Conservation (phyloP, 2,797 vertebrate species). For the Chaunax sp. region DNA sequence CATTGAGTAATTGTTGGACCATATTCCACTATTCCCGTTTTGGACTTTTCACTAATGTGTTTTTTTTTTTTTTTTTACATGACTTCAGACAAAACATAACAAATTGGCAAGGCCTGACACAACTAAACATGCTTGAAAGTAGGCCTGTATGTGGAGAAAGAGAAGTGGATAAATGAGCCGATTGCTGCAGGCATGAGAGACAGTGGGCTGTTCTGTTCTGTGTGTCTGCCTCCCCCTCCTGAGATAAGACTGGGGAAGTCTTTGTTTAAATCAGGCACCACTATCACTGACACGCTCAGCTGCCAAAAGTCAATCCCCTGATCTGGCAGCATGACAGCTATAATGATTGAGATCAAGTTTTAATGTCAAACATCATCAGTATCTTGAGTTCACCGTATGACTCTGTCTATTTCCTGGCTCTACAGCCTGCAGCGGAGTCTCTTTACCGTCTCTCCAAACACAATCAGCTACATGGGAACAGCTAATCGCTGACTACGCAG, state of each 20-base stretch:
- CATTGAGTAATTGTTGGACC: slow-evolving; percentile 55
- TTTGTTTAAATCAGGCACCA: slow-evolving; percentile 36
- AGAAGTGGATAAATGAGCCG: slow-evolving; percentile 24
- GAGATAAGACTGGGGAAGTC: slow-evolving; percentile 41
- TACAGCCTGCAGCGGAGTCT: slow-evolving; percentile 3
- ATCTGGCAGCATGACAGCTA: slow-evolving; percentile 12
- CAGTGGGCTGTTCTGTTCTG: slow-evolving; percentile 16
- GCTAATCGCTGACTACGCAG: slow-evolving; percentile 17
- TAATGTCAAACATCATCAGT: slow-evolving; percentile 56
- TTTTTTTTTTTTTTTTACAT: slow-evolving; percentile 39
- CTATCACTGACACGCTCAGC: slow-evolving; percentile 21
- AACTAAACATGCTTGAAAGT: slow-evolving; percentile 18
- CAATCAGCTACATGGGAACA: slow-evolving; percentile 30
- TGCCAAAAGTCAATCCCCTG: background rate
- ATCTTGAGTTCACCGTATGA: slow-evolving; percentile 13
- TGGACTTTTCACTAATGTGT: slow-evolving; percentile 33
- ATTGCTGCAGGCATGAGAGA: slow-evolving; percentile 22
- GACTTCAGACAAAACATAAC: slow-evolving; percentile 48
- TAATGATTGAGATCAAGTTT: slow-evolving; percentile 32
- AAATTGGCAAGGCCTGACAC: background rate
- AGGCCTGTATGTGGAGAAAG: background rate
- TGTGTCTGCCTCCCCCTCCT: slow-evolving; percentile 4
- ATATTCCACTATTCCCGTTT: slow-evolving; percentile 27
- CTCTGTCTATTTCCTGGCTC: slow-evolving; percentile 26
- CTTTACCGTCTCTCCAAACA: slow-evolving; percentile 33